Evolutionary conservation across 2,797 vertebrate genomes (phyloP).

Genomic region (Acipenser oxyrinchus): DNA sequence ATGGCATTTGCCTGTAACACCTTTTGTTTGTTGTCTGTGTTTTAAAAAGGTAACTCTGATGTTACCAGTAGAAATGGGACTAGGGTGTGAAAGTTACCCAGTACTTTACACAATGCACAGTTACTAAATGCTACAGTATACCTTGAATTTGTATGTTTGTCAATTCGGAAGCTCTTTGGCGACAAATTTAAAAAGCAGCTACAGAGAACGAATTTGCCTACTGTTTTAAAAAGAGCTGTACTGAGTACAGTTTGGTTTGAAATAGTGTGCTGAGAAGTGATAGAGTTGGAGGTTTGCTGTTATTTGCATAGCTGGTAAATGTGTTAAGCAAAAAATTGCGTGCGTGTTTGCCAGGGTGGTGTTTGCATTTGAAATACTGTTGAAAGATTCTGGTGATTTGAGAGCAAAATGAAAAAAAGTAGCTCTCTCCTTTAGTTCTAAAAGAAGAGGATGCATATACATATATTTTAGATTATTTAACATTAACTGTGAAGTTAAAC

Average conservation of each 20-base stretch:
- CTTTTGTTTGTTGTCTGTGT: background rate
- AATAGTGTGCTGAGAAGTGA: background rate
- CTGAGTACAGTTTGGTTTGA: background rate
- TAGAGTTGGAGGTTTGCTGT: background rate
- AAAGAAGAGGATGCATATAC: too few relatives aligned
- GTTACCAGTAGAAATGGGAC: background rate
- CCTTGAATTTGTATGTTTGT: too few relatives aligned
- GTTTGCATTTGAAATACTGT: conserved; percentile 29
- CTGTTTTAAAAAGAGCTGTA: too few relatives aligned
- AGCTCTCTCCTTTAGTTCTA: conserved; percentile 7
- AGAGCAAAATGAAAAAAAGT: conserved; percentile 21
- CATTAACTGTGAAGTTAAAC: too few relatives aligned
- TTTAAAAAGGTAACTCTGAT: background rate
- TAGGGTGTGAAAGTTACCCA: background rate
- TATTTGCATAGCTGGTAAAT: background rate
- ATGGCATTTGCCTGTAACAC: background rate
- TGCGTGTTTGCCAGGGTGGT: background rate
- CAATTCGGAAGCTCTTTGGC: too few relatives aligned
- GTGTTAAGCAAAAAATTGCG: background rate
- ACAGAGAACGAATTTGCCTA: too few relatives aligned
- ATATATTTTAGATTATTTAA: too few relatives aligned
- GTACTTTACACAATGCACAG: too few relatives aligned
- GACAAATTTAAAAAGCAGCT: too few relatives aligned
- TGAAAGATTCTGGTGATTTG: conserved; percentile 32
- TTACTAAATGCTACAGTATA: too few relatives aligned